Percentiles rank a stretch among this genome's conserved stretches.
phyloP scores from a whole-genome alignment of 2,888 invertebrate species.

The Hypercompe scribonia region DNA sequence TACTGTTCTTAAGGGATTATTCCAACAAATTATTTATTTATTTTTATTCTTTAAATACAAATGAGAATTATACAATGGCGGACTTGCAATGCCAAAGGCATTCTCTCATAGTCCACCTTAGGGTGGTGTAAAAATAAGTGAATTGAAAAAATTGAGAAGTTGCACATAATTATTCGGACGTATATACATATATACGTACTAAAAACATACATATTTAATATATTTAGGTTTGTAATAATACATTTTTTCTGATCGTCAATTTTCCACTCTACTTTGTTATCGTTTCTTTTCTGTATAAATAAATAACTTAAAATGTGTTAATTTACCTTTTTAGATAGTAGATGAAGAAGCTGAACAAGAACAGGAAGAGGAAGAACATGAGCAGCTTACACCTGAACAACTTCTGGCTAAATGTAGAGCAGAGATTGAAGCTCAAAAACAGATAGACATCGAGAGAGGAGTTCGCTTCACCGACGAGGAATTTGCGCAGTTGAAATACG shows the following conservation, averaged over 20 bases:
- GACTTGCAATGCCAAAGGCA: too few relatives aligned
- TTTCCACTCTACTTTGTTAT: neutral
- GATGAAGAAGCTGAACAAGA: conserved; percentile 78
- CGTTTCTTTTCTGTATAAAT: neutral
- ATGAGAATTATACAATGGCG: too few relatives aligned
- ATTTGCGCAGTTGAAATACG: conserved; percentile 87
- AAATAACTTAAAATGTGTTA: neutral
- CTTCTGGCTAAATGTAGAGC: conserved; percentile 69
- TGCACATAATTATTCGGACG: too few relatives aligned
- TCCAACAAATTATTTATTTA: neutral
- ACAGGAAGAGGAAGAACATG: conserved; percentile 67
- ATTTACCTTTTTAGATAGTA: conserved; percentile 59
- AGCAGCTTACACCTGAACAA: conserved; percentile 77
- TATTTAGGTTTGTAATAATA: neutral
- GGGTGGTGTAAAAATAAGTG: too few relatives aligned
- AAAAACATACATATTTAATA: neutral
- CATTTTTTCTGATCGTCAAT: neutral
- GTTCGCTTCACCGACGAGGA: conserved; percentile 87
- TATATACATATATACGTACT: too few relatives aligned
- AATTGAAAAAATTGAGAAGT: too few relatives aligned
- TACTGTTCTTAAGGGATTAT: neutral
- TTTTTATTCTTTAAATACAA: too few relatives aligned
- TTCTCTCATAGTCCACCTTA: too few relatives aligned
- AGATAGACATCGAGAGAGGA: conserved; percentile 83
- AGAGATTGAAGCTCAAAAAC: conserved; percentile 73